Evolutionary conservation across 1,140 invertebrate species (phyloP).

Genomic region (Drosophila sulfurigaster): DNA sequence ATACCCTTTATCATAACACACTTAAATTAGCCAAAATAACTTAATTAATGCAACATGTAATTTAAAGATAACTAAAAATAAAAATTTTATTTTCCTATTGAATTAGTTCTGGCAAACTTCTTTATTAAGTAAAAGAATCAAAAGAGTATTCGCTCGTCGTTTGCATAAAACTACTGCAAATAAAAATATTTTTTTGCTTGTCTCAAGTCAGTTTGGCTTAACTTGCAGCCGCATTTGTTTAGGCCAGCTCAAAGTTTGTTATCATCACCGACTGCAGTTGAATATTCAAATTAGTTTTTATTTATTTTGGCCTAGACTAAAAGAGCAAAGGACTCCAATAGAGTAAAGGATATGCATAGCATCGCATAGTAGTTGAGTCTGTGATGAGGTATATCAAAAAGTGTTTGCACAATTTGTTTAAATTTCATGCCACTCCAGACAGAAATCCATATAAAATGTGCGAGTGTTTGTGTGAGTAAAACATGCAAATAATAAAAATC

Average conservation of each 20-base stretch:
- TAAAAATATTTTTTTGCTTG: constrained; percentile 8
- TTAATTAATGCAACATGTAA: background rate
- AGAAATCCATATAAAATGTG: constrained; percentile 65
- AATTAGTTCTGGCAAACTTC: too few relatives aligned
- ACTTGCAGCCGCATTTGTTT: constrained; percentile 53
- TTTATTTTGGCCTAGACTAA: constrained; percentile 47
- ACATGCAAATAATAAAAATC: constrained; percentile 54
- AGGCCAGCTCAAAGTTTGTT: constrained; percentile 67
- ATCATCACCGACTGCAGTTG: constrained; percentile 76
- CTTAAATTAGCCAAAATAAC: constrained; percentile 2
- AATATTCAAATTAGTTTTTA: constrained; percentile 78
- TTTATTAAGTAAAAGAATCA: background rate
- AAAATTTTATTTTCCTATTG: too few relatives aligned
- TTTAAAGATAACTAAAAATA: too few relatives aligned
- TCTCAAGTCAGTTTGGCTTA: constrained; percentile 39
- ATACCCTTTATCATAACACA: constrained; percentile 1
- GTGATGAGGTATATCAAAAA: constrained; percentile 58
- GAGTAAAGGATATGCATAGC: background rate
- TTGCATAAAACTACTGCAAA: background rate
- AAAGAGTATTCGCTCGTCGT: constrained; percentile 6
- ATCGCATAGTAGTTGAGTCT: background rate
- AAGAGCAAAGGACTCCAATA: constrained; percentile 8
- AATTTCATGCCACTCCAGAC: constrained; percentile 73
- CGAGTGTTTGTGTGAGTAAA: constrained; percentile 50
- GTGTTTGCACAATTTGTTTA: constrained; percentile 79